A percentile compares a stretch with the other conserved stretches of the same genome.
Evolutionary conservation across 2,113 vertebrate species (phyloP).

Genomic region (Formicarius rufipectus): DNA sequence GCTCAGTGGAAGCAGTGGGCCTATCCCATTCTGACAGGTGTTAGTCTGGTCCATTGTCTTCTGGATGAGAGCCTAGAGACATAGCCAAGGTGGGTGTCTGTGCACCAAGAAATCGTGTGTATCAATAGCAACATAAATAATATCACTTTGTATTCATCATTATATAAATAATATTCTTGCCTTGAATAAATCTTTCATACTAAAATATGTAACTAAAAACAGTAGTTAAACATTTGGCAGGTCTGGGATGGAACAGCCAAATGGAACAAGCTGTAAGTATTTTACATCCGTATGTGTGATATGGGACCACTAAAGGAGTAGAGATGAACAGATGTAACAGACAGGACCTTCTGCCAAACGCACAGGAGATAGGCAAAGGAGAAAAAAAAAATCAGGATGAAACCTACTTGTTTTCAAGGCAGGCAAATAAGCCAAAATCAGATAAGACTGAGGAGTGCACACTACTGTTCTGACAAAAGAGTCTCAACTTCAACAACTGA

Average conservation of each 20-base stretch:
- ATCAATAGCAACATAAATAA: not conserved
- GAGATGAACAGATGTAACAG: not conserved
- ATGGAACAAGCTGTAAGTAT: not conserved
- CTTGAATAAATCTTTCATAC: not conserved
- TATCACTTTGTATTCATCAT: fast-evolving
- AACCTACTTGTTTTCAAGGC: not conserved
- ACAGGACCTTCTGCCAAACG: not conserved
- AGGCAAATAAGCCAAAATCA: not conserved
- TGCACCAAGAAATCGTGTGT: not conserved
- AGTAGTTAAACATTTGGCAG: not conserved
- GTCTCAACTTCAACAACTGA: not conserved
- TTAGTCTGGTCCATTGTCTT: not conserved
- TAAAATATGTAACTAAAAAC: not conserved
- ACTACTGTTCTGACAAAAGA: not conserved
- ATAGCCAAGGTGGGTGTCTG: not conserved
- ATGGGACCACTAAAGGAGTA: not conserved
- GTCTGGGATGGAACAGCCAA: not conserved
- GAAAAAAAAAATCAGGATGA: not conserved
- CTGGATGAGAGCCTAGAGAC: not conserved
- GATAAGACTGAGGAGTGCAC: not conserved
- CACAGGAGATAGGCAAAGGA: fast-evolving
- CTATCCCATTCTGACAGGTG: not conserved
- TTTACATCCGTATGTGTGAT: not conserved
- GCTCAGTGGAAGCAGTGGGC: not conserved
- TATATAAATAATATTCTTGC: not conserved